phyloP scores from a whole-genome alignment of 2,113 vertebrate species.

The Seriola dumerili region DNA sequence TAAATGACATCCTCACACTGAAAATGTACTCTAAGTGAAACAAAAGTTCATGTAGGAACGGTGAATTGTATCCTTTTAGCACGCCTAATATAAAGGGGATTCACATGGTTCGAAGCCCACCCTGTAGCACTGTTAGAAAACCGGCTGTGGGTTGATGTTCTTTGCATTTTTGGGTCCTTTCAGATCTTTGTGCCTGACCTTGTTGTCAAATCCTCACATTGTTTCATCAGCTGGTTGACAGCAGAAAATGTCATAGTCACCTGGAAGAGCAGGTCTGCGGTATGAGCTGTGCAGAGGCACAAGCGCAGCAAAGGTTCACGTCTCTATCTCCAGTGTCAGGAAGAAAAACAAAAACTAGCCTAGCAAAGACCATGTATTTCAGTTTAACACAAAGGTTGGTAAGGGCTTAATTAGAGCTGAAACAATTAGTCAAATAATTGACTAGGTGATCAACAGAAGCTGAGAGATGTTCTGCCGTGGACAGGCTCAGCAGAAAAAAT shows the following conservation, averaged over 20 bases:
- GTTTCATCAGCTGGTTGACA: not conserved
- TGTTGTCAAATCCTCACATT: not conserved
- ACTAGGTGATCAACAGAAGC: no score
- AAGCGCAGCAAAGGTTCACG: not conserved
- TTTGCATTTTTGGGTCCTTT: slow-evolving; percentile 27
- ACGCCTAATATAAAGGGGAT: not conserved
- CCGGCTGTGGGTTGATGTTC: slow-evolving; percentile 6
- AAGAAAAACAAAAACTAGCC: not conserved
- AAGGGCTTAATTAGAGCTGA: not conserved
- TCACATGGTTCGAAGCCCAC: slow-evolving; percentile 9
- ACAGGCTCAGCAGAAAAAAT: no score
- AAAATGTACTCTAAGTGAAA: slow-evolving; percentile 25
- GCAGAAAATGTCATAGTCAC: no score
- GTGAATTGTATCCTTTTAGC: slow-evolving; percentile 21
- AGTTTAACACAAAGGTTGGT: not conserved
- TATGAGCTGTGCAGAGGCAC: not conserved
- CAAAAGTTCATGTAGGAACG: slow-evolving; percentile 23
- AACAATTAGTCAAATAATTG: not conserved
- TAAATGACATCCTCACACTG: slow-evolving; percentile 22
- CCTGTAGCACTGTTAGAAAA: slow-evolving; percentile 1
- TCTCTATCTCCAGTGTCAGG: not conserved
- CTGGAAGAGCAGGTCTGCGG: not conserved
- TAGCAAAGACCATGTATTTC: not conserved
- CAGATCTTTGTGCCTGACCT: not conserved
- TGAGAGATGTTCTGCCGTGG: no score